Conservation (phyloP, 2,888 invertebrate species). For the Acronicta leporina region DNA sequence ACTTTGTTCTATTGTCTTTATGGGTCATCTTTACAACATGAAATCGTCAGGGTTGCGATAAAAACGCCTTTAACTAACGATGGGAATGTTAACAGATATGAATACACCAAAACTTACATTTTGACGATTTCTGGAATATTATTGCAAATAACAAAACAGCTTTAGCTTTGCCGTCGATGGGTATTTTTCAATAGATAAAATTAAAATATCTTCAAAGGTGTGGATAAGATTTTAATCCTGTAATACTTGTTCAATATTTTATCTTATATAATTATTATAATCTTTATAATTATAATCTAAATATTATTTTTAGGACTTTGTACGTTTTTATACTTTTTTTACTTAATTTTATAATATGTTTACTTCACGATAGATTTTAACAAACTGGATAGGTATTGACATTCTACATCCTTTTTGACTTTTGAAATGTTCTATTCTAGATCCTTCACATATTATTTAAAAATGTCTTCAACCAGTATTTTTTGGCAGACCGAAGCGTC, state of each 20-base stretch:
- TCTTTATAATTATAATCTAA: no score
- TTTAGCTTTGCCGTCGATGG: conserved; percentile 30
- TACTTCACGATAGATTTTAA: conserved; percentile 31
- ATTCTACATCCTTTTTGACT: neutral
- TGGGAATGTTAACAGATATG: neutral
- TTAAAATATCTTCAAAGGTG: neutral
- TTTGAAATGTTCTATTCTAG: conserved; percentile 12
- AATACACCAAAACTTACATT: conserved; percentile 24
- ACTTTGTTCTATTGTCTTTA: no score
- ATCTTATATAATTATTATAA: no score
- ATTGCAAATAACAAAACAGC: conserved; percentile 23
- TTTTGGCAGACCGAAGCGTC: neutral
- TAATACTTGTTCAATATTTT: conserved; percentile 27
- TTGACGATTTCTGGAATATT: conserved; percentile 20
- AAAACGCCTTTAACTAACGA: no score
- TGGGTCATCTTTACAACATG: no score
- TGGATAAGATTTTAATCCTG: neutral
- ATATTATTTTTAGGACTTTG: conserved; percentile 33
- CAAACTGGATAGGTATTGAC: conserved; percentile 22
- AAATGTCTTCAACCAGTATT: conserved; percentile 1
- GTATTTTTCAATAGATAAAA: conserved; percentile 8
- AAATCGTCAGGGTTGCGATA: no score
- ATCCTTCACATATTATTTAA: neutral
- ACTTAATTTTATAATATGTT: conserved; percentile 28
- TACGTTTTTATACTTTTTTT: conserved; percentile 40